These are phyloP conservation scores for Crambe crambe DNA, from an alignment of 37 sponge, comb jelly and placozoan species.

Conservation along the genomic window DNA sequence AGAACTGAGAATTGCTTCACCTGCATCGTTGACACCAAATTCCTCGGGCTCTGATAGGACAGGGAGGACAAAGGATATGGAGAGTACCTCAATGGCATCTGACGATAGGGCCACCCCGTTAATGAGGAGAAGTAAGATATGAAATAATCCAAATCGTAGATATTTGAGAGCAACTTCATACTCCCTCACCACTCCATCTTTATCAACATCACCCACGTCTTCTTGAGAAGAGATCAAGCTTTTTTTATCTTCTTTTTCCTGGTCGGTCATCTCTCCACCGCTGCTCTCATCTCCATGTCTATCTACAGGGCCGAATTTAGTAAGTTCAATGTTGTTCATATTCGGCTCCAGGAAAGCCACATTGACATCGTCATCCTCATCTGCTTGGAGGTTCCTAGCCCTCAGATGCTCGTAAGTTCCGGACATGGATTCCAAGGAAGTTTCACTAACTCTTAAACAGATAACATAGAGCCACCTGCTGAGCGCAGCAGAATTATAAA, in stretches of 20 bases:
- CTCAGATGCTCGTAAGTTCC: not conserved
- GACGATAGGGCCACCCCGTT: constrained; percentile 70
- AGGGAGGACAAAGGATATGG: constrained; percentile 57
- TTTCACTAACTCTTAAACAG: not conserved
- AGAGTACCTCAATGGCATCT: constrained; percentile 70
- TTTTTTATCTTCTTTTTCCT: not conserved
- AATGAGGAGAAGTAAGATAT: constrained; percentile 37
- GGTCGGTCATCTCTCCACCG: not conserved
- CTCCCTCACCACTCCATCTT: constrained; percentile 38
- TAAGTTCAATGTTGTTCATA: not conserved
- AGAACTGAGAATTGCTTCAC: constrained; percentile 40
- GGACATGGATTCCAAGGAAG: not conserved
- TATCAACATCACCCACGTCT: constrained; percentile 18
- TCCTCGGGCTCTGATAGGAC: constrained; percentile 13
- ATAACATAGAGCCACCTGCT: too few species aligned
- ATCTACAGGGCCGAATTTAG: not conserved
- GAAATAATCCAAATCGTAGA: constrained; percentile 68
- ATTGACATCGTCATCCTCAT: not conserved
- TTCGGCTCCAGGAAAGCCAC: not conserved
- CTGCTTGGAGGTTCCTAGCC: not conserved
- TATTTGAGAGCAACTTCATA: constrained; percentile 65
- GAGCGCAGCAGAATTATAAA: not conserved
- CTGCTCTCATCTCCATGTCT: not conserved
- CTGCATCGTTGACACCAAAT: constrained; percentile 13
- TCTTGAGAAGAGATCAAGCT: not conserved